These are phyloP conservation scores for Datnioides undecimradiatus DNA, from an alignment of 2,113 vertebrate species.

Conservation along the genomic window DNA sequence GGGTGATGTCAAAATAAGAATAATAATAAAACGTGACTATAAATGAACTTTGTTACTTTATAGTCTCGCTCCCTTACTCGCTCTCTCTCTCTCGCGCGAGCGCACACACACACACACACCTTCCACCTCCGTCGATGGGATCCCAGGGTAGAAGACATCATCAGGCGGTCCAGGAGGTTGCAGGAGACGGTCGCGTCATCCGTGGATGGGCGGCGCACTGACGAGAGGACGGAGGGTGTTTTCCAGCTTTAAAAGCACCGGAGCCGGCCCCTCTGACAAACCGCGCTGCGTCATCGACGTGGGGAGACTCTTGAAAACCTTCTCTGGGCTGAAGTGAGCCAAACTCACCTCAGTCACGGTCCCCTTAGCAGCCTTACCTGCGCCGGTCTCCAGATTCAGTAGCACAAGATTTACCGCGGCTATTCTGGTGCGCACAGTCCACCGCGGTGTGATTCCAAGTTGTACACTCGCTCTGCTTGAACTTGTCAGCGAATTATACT, in stretches of 20 bases:
- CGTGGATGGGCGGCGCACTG: constrained; percentile 86
- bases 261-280: constrained; percentile 83
- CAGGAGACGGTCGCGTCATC: constrained; percentile 86
- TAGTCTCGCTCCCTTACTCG: background rate
- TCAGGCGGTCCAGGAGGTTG: constrained; percentile 75
- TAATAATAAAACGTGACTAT: background rate
- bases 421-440: constrained; percentile 11
- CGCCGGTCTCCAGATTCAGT: constrained; percentile 5
- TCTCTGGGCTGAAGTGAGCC: constrained; percentile 51
- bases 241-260: constrained; percentile 96
- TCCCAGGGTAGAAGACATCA: constrained; percentile 72
- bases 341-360: constrained; percentile 60
- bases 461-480: background rate
- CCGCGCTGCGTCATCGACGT: constrained; percentile 89
- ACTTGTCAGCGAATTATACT: constrained; percentile 43
- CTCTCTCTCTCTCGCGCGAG: background rate
- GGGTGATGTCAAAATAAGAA: background rate
- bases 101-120: background rate
- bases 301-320: constrained; percentile 80
- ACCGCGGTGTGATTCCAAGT: constrained; percentile 22
- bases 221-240: constrained; percentile 86
- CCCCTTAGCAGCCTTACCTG: constrained; percentile 39
- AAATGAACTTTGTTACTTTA: constrained; percentile 3
- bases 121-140: constrained; percentile 67
- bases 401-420: background rate